phyloP scores from a whole-genome alignment of 2,888 invertebrate genomes.

The Helicoverpa assulta region DNA sequence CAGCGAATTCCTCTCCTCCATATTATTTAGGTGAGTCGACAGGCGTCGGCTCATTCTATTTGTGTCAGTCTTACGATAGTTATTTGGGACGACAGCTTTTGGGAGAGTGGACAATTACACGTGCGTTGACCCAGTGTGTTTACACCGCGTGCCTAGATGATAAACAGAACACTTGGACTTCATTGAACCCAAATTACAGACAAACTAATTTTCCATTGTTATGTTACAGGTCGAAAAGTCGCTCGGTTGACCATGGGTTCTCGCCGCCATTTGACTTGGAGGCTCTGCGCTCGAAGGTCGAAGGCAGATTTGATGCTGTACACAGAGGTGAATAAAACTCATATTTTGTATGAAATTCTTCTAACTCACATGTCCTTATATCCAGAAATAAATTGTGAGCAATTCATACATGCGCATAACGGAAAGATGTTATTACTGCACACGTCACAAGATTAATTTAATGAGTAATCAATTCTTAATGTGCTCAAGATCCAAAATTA shows the following conservation, averaged over 20 bases:
- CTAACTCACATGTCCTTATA: constrained; percentile 12
- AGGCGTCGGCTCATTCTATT: constrained; percentile 67
- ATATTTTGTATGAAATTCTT: constrained; percentile 7
- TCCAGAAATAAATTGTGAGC: constrained; percentile 18
- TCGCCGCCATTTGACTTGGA: constrained; percentile 96
- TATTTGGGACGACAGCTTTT: constrained; percentile 79
- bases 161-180: constrained; percentile 26
- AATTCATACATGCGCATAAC: constrained; percentile 14
- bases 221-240: constrained; percentile 95
- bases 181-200: not conserved
- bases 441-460: constrained; percentile 23
- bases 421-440: constrained; percentile 25
- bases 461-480: constrained; percentile 7
- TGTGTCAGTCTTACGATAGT: constrained; percentile 70
- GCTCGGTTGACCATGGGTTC: constrained; percentile 97
- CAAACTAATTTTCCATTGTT: constrained; percentile 33
- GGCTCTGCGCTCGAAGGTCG: constrained; percentile 95
- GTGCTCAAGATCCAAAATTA: not conserved
- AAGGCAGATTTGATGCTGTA: constrained; percentile 95
- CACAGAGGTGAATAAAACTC: constrained; percentile 85
- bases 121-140: constrained; percentile 76
- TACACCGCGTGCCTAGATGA: constrained; percentile 48
- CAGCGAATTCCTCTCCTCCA: constrained; percentile 27
- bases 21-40: constrained; percentile 60
- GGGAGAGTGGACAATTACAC: constrained; percentile 74